These are phyloP conservation scores for Thamnophis elegans DNA, from an alignment of 2,797 vertebrate species.

Conservation along the genomic window DNA sequence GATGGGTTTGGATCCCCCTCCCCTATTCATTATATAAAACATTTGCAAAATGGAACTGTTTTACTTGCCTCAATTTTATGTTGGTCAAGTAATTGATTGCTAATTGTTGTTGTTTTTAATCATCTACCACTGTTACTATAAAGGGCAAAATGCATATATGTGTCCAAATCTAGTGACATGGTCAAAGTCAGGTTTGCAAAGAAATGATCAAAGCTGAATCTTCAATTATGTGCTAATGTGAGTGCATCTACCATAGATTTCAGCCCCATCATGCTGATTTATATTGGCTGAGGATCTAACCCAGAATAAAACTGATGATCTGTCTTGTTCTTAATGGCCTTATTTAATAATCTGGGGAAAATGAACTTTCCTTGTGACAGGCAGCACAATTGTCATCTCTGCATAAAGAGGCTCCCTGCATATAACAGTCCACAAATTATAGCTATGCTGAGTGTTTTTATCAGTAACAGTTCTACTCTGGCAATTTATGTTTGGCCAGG, in stretches of 20 bases:
- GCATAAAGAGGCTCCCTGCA: slow-evolving; percentile 54
- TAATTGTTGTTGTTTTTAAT: slow-evolving; percentile 38
- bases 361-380: slow-evolving; percentile 56
- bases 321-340: slow-evolving; percentile 42
- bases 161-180: background rate
- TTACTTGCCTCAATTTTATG: slow-evolving; percentile 18
- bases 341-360: slow-evolving; percentile 41
- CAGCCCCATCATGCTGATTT: slow-evolving; percentile 7
- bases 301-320: slow-evolving; percentile 25
- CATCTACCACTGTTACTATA: background rate
- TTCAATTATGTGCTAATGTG: slow-evolving; percentile 33
- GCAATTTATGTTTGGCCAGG: slow-evolving; percentile 29
- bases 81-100: slow-evolving; percentile 27
- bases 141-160: slow-evolving; percentile 4
- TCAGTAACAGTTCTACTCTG: slow-evolving; percentile 33
- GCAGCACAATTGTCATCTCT: slow-evolving; percentile 52
- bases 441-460: slow-evolving; percentile 47
- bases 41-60: slow-evolving; percentile 16
- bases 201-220: slow-evolving; percentile 23
- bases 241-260: slow-evolving; percentile 1
- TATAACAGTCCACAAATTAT: slow-evolving; percentile 51
- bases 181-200: slow-evolving; percentile 42
- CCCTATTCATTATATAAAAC: background rate
- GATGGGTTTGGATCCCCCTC: background rate
- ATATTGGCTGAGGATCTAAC: slow-evolving; percentile 8